Conservation (phyloP, 2,888 invertebrate genomes). For the Acanthoscelides obtectus region DNA sequence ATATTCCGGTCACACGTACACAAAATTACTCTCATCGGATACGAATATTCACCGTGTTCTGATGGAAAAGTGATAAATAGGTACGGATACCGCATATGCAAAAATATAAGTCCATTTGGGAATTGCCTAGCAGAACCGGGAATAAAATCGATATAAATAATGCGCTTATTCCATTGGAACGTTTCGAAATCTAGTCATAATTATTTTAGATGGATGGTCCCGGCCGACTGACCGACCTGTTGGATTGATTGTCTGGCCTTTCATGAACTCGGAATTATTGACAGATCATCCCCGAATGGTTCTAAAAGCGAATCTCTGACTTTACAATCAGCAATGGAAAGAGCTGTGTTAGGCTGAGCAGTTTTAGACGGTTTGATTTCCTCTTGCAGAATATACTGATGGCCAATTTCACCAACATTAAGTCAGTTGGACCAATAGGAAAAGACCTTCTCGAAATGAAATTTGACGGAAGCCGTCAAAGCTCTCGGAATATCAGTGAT, state of each 20-base stretch:
- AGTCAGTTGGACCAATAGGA: no score
- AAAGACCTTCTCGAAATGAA: no score
- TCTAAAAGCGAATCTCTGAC: neutral
- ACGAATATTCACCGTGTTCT: neutral
- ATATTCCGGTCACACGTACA: no score
- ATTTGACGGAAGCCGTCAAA: no score
- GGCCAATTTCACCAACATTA: no score
- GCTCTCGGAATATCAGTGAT: no score
- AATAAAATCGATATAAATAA: constrained; percentile 12
- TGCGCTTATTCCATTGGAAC: constrained; percentile 9
- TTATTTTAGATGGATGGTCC: neutral
- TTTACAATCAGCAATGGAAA: neutral
- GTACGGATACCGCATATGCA: neutral
- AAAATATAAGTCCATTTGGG: constrained; percentile 11
- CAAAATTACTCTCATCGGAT: neutral
- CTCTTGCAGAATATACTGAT: no score
- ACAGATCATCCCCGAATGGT: neutral
- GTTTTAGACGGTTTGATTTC: no score
- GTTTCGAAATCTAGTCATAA: constrained; percentile 4
- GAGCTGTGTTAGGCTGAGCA: no score
- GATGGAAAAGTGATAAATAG: neutral
- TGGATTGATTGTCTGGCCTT: neutral
- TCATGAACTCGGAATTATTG: neutral
- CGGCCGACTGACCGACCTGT: neutral
- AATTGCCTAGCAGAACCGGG: constrained; percentile 11